Conservation (phyloP, 2,888 invertebrate genomes). For the Unio pictorum region DNA sequence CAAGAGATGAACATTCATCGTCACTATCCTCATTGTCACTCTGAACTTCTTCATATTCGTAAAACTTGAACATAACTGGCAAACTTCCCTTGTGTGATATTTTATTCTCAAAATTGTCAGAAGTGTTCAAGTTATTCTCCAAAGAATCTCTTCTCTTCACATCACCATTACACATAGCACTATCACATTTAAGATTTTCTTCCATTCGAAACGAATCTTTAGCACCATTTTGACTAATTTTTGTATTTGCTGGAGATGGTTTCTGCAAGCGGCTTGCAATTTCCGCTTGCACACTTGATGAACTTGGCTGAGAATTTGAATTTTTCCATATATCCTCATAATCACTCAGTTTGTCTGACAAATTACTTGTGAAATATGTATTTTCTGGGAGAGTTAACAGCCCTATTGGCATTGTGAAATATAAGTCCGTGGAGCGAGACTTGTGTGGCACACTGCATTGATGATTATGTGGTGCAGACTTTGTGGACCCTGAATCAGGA, state of each 20-base stretch:
- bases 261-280: constrained; percentile 22
- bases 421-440: constrained; percentile 27
- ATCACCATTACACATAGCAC: neutral
- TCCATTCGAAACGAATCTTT: neutral
- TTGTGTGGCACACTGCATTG: constrained; percentile 1
- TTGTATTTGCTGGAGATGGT: constrained; percentile 15
- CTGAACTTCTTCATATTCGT: constrained; percentile 17
- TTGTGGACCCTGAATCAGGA: no score
- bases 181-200: neutral
- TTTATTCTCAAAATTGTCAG: neutral
- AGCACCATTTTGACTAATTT: neutral
- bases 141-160: neutral
- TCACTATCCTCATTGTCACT: constrained; percentile 25
- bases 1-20: constrained; percentile 10
- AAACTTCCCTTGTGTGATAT: constrained; percentile 4
- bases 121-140: neutral
- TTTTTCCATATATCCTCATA: constrained; percentile 91
- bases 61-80: neutral
- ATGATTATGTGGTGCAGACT: constrained; percentile 3
- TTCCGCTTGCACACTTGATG: constrained; percentile 30
- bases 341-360: constrained; percentile 93
- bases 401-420: constrained; percentile 48
- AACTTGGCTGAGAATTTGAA: constrained; percentile 24
- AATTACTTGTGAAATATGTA: constrained; percentile 84
- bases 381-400: constrained; percentile 53